These are phyloP conservation scores for Tyrannus savana DNA, from an alignment of 2,113 vertebrate genomes.

Conservation along the genomic window DNA sequence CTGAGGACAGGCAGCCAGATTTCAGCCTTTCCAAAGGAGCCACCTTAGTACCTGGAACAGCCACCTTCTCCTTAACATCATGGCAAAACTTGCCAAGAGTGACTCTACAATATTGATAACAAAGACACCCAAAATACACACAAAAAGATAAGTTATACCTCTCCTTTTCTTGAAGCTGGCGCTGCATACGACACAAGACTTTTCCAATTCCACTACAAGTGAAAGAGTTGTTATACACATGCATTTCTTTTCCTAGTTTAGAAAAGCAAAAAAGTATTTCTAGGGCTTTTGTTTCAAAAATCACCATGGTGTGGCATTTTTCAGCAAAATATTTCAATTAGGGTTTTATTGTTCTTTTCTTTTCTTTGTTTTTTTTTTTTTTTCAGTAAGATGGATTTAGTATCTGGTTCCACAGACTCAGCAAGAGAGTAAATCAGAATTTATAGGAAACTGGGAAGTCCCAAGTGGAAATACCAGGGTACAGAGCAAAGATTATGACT, in stretches of 20 bases:
- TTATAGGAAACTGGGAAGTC: not conserved
- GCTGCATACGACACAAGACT: fast-evolving
- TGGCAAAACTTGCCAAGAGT: not conserved
- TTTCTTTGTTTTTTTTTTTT: not conserved
- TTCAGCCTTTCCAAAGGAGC: not conserved
- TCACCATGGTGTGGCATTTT: not conserved
- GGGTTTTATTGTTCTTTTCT: not conserved
- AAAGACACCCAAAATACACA: not conserved
- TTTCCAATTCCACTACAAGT: not conserved
- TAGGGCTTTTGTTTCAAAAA: slow-evolving; percentile 20
- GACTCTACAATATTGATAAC: not conserved
- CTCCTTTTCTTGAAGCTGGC: not conserved
- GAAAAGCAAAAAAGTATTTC: not conserved
- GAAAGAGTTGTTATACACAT: fast-evolving
- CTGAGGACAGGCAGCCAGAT: not conserved
- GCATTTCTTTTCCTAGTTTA: not conserved
- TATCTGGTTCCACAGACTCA: not conserved
- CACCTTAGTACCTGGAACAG: not conserved
- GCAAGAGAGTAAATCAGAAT: not conserved
- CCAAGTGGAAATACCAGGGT: not conserved
- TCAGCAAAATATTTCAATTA: slow-evolving; percentile 36
- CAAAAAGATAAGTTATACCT: not conserved
- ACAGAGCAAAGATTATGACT: not conserved
- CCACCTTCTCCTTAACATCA: not conserved
- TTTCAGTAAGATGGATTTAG: not conserved